Evolutionary conservation across 2,888 invertebrate species (phyloP).

Genomic region (Gymnoscelis rufifasciata): DNA sequence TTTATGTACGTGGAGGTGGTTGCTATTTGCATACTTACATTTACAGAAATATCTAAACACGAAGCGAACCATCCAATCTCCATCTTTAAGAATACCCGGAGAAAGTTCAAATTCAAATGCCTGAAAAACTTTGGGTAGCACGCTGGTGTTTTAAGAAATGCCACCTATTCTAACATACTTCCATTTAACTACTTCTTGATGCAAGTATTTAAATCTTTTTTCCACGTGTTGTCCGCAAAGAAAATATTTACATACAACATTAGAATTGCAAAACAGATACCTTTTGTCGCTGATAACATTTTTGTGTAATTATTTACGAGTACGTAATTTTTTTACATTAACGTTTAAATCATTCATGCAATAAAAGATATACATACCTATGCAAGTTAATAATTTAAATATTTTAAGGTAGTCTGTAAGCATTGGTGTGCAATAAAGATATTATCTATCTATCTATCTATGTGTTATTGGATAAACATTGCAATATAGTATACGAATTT

Average conservation of each 20-base stretch:
- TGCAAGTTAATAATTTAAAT: too few species aligned
- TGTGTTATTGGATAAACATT: too few species aligned
- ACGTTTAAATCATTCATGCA: background rate
- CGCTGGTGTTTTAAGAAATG: too few species aligned
- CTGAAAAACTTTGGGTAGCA: too few species aligned
- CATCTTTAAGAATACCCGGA: background rate
- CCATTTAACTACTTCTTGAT: background rate
- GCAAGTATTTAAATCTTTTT: background rate
- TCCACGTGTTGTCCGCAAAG: background rate
- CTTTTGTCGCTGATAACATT: background rate
- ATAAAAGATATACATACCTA: background rate
- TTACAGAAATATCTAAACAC: too few species aligned
- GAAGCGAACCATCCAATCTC: too few species aligned
- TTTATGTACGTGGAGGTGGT: constrained; percentile 26
- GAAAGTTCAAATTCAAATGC: background rate
- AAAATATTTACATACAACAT: background rate
- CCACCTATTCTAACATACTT: background rate
- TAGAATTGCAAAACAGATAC: background rate
- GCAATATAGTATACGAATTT: too few species aligned
- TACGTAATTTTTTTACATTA: background rate
- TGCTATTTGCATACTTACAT: constrained; percentile 44
- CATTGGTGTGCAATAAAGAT: too few species aligned
- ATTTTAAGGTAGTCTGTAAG: too few species aligned
- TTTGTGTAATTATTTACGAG: background rate
- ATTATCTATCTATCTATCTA: too few species aligned